A percentile compares a stretch with the other conserved stretches of the same genome.
phyloP scores from a whole-genome alignment of 2,888 invertebrate genomes.

The Heliconius erato region DNA sequence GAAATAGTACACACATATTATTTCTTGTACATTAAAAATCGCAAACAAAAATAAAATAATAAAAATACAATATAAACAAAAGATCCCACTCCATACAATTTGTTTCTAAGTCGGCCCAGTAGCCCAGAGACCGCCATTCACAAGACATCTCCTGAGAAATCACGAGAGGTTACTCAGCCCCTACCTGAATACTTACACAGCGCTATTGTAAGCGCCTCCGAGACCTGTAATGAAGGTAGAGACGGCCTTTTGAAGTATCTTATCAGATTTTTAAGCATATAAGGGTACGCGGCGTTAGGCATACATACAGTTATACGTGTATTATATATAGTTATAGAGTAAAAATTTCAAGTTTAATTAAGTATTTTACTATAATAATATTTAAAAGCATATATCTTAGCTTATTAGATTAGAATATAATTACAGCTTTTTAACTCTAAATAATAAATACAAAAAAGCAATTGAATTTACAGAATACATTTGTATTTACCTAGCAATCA shows the following conservation, averaged over 20 bases:
- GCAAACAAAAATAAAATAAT: not conserved
- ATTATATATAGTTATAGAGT: not conserved
- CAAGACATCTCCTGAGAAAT: conserved; percentile 74
- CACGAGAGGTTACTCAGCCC: conserved; percentile 69
- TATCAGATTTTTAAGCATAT: conserved; percentile 51
- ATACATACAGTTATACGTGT: not conserved
- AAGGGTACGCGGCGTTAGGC: conserved; percentile 19
- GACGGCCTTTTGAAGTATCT: conserved; percentile 50
- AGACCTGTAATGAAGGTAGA: conserved; percentile 55
- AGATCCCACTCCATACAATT: conserved; percentile 56
- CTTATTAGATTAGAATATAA: not conserved
- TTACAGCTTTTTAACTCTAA: not conserved
- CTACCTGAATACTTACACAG: conserved; percentile 63
- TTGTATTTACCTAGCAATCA: conserved; percentile 3
- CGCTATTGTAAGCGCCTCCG: conserved; percentile 56
- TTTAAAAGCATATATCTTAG: not conserved
- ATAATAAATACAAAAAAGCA: not conserved
- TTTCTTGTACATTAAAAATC: not conserved
- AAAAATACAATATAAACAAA: not conserved
- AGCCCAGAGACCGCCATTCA: conserved; percentile 70
- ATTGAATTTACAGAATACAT: not conserved
- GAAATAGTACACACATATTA: too few relatives aligned
- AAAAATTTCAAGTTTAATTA: not conserved
- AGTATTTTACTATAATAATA: not conserved
- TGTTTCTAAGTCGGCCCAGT: conserved; percentile 58